Percentiles rank a stretch among this genome's conserved stretches.
Conservation (phyloP, 1,140 invertebrate genomes). For the Thaumatotibia leucotreta region DNA sequence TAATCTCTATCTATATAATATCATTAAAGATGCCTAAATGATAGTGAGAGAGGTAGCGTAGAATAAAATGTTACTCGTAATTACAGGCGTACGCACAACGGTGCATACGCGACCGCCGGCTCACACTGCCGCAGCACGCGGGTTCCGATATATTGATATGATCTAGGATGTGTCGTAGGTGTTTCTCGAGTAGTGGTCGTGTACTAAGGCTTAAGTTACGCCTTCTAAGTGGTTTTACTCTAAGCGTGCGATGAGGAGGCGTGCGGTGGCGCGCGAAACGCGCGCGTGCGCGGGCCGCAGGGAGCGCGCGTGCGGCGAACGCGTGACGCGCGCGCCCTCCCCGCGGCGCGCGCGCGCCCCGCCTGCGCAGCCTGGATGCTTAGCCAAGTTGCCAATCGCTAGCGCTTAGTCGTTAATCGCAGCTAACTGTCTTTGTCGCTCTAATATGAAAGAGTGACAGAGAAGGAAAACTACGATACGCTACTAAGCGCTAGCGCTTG, state of each 20-base stretch:
- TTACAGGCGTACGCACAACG: constrained; percentile 39
- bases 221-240: constrained; percentile 58
- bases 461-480: too few species aligned
- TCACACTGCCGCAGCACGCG: constrained; percentile 58
- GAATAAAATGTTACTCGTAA: constrained; percentile 55
- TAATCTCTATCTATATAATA: constrained; percentile 54
- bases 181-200: constrained; percentile 74
- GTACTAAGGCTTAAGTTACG: constrained; percentile 71
- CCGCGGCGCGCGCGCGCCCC: background rate
- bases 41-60: constrained; percentile 71
- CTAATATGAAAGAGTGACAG: too few species aligned
- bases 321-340: background rate
- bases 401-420: too few species aligned
- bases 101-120: constrained; percentile 34
- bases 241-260: constrained; percentile 33
- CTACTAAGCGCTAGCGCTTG: too few species aligned
- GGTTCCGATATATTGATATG: constrained; percentile 71
- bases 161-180: constrained; percentile 74
- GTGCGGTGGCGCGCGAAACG: constrained; percentile 20
- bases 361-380: background rate
- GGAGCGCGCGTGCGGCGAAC: constrained; percentile 14
- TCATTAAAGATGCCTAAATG: constrained; percentile 56
- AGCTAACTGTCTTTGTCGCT: too few species aligned
- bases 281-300: constrained; percentile 8
- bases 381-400: too few species aligned